Base-by-base conservation (phyloP, 2,888 invertebrate genomes). In the Orchesella flavescens region DNA sequence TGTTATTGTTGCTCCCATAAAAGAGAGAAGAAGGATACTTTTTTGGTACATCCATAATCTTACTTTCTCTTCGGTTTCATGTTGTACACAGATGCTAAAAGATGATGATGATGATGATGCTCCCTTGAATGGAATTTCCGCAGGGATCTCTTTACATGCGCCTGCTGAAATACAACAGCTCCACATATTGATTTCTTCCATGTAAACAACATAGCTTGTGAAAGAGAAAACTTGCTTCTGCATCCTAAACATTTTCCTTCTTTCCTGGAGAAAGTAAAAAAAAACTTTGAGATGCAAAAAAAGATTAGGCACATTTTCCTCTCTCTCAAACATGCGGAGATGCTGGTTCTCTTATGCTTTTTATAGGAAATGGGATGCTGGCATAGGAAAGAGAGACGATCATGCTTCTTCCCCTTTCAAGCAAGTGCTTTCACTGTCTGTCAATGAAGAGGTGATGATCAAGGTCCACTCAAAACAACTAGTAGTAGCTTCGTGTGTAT, bases 51-150 rank as follows among this genome's bases (percentile, higher is more conserved):
- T 17, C 59, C 59, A 59, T 10, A 68, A 49, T 49, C 49, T 49
- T 10, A 12, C 15, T 17, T 17, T n/a, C 49, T 49, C 68, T 68
- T 19, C 12, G 34, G 59, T 34, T 72, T 23, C 15, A 34, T 34
- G 34, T 34, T 55, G 15, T 72, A 72, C 55, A 17, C 43, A 43
- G 68, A 68, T 68, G 68, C 68, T 34, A 34, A 34, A n/a, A 34
- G 3, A 34, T 34, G 34, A 34, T 34, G 34, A 34, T 34, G 34
- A 34, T 34, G 34, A 34, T 68, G 77, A 77, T 68, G 77, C 46
- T 68, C 77, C 77, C 77, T 68, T 68, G 55, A 77, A 77, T 77
- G 68, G 68, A 68, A 59, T 77, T 68, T 63, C 77, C 34, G 46
- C 77, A 68, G 77, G 77, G 77, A 68, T 77, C 68, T 34, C 43